phyloP scores from a whole-genome alignment of 2,888 invertebrate genomes.

The Linyphia triangularis region DNA sequence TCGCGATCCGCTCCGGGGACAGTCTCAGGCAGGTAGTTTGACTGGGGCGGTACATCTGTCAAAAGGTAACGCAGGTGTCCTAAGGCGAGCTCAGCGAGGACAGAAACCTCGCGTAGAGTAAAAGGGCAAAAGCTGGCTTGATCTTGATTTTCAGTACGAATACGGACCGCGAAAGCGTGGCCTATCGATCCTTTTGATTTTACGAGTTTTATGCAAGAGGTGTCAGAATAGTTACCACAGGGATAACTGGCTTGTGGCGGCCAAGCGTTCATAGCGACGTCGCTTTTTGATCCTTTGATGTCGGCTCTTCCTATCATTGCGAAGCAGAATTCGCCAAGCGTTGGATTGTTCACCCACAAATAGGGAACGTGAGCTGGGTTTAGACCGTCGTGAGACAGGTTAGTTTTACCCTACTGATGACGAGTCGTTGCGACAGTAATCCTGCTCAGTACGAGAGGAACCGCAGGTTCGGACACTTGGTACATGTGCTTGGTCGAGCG shows the following conservation, averaged over 20 bases:
- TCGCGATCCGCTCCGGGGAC: slow-evolving; percentile 80
- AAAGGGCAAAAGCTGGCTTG: slow-evolving; percentile 86
- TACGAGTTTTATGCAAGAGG: slow-evolving; percentile 80
- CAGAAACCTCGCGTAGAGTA: slow-evolving; percentile 87
- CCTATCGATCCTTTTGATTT: slow-evolving; percentile 85
- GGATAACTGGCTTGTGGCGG: slow-evolving; percentile 80
- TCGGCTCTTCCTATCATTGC: too few species aligned
- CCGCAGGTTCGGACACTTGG: slow-evolving; percentile 84
- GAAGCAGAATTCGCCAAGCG: too few species aligned
- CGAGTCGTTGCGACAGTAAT: slow-evolving; percentile 82
- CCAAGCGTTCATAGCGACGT: too few species aligned
- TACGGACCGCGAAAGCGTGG: slow-evolving; percentile 84
- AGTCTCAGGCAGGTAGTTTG: slow-evolving; percentile 82
- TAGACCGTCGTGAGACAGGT: too few species aligned
- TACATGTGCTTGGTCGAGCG: slow-evolving; percentile 84
- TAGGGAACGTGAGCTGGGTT: too few species aligned
- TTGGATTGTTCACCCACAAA: too few species aligned
- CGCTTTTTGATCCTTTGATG: too few species aligned
- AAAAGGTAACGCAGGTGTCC: slow-evolving; percentile 84
- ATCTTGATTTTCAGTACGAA: slow-evolving; percentile 84
- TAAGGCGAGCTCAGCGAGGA: slow-evolving; percentile 85
- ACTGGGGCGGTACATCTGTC: slow-evolving; percentile 75
- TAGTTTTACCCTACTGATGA: slow-evolving; percentile 68
- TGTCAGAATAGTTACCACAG: slow-evolving; percentile 80
- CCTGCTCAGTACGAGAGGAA: slow-evolving; percentile 83